Evolutionary conservation across 2,888 invertebrate species (phyloP), one percentile per base, ranked within the genome.

Genomic region (Lissocephala sabroskyi): DNA sequence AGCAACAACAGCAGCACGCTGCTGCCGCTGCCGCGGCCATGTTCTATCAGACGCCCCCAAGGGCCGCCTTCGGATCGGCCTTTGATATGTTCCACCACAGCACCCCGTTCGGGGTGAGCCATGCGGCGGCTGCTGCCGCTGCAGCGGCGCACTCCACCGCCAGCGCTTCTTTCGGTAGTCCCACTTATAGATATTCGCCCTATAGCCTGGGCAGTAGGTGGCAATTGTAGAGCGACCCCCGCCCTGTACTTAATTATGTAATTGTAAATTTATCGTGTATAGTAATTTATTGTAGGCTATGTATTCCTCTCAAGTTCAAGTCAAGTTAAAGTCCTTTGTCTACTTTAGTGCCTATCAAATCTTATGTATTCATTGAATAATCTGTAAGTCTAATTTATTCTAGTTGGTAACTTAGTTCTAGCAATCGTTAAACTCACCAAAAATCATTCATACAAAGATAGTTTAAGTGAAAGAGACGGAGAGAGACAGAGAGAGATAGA

Each of bases 31-130:
- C 81, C 41, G 78, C 78, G 14, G 74, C 74, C 51, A 82, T 83
- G 79, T 81, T 79, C 65, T 83, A 84, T 71, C 84, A 84, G 65
- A 85, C 84, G 43, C 85, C 85, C 23, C 83, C 84, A 37, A 77
- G 85, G 46, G 50, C 70, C 42, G 79, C 79, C 35, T 83, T 82
- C 52, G 82, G 84, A 26, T 77, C 84, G 60, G 83, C 82, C 64
- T 83, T 83, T 65, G 84, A 84, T 78, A 84, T 84, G 82, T 84
- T 84, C 76, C 84, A 84, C 54, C 84, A 84, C 64, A 84, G 84
- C 62, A 84, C 84, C 33, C 84, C 84, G 50, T 84, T 84, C 51
- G 84, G 83, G 44, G 81, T 82, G 48, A 79, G 81, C 40, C 73
- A 73, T 51, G 79, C 76, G 49, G 79, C 81, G 44, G 78, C 79